Base-by-base conservation (phyloP, 2,888 invertebrate genomes). In the Drosophila nr. fundita region DNA sequence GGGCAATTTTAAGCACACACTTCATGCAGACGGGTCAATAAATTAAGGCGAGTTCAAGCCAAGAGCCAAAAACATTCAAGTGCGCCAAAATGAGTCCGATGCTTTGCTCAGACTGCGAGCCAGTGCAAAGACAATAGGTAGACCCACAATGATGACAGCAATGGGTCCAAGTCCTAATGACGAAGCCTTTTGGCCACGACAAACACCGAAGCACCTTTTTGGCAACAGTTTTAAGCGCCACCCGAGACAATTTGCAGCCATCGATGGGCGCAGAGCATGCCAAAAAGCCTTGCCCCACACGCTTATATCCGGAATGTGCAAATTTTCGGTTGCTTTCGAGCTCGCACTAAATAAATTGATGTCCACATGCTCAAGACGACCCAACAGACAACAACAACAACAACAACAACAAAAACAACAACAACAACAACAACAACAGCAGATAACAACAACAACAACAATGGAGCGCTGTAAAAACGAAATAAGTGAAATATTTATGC, bases 401-500 rank as follows among this genome's bases (percentile, higher is more conserved):
- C 24, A 57, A n/a, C 40, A 42, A 2, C 7, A 21, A 27, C 1
- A 18, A 38, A 27, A 58, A 52, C 38, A 68, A 18, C 38, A 27
- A n/a, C n/a, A n/a, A n/a, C n/a, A n/a, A 59, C 60, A 42, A 3
- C 18, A 27, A 27, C 11, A 42, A 30, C 40, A 55, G 4, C 10
- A 32, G 32, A 10, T 10, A 10, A 10, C 40, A 29, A 10, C 40
- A 29, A 10, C 40, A 29, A 58, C 62, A 48, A 4, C 13, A 29
- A 32, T 11, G 29, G 40, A 27, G 64, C 24, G 60, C 73, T 68
- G 80, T 83, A 74, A 86, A 83, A 86, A 71, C 79, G 52, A 74
- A 85, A 88, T 89, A 90, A 89, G 83, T 89, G 76, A 83, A 87
- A 86, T 81, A 89, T 90, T 89, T 80, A 84, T 84, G 82, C 66